Conservation (phyloP, 2,113 vertebrate genomes). For the Spheniscus mendiculus region DNA sequence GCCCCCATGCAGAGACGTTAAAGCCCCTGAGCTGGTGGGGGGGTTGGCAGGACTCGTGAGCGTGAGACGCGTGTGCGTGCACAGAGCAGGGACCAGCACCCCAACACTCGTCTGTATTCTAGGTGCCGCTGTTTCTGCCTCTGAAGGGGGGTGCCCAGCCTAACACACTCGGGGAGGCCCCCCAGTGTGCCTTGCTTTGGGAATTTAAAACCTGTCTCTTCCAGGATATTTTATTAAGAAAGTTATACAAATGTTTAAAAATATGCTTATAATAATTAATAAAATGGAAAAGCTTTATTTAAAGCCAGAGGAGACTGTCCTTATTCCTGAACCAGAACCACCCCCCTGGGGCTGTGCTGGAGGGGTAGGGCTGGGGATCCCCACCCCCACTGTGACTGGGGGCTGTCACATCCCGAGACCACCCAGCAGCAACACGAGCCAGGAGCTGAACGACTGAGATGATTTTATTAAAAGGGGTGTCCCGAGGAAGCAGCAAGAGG, state of each 20-base stretch:
- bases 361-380: background rate
- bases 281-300: constrained; percentile 79
- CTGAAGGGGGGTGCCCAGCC: background rate
- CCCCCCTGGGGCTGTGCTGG: background rate
- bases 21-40: background rate
- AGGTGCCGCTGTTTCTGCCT: background rate
- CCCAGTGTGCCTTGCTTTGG: constrained; percentile 71
- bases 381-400: background rate
- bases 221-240: constrained; percentile 72
- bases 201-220: constrained; percentile 54
- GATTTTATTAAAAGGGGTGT: constrained; percentile 11
- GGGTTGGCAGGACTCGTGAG: background rate
- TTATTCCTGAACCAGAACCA: background rate
- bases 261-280: constrained; percentile 80
- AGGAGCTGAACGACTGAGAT: background rate
- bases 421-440: background rate
- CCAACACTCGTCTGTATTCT: background rate
- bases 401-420: background rate
- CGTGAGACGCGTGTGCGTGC: background rate
- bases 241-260: constrained; percentile 76
- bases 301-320: constrained; percentile 45
- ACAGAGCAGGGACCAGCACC: background rate
- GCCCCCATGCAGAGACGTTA: background rate
- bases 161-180: background rate
- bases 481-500: background rate